Base-by-base conservation (phyloP, 2,888 invertebrate species). In the Rhagophthalmus giganteus region DNA sequence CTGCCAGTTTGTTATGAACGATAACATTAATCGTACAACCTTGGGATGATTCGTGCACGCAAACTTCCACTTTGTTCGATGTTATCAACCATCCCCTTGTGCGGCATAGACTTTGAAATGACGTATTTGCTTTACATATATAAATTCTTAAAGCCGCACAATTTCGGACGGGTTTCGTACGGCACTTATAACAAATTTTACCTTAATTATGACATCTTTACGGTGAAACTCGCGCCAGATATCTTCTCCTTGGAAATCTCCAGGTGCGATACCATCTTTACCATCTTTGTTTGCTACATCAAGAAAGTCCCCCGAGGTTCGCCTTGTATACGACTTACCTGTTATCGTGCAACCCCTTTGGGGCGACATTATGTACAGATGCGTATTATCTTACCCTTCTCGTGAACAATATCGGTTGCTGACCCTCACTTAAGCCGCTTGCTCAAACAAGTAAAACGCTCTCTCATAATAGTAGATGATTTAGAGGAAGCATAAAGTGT, bases 311-410 rank as follows among this genome's bases (percentile, higher is more conserved):
- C 25, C 30, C 44, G 37, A 26, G 50, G 50, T 44, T 48, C 25
- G 33, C 13, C 24, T 30, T 45, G 6, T 48, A 12, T 16, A 15
- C 31, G 34, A 35, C 40, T 35, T 48, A 41, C 48, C 48, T 41
- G 42, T 49, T 42, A 49, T 42, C 41, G 40, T 30, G 13, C 41
- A 26, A 45, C 37, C 50, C 49, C 50, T 44, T 51, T 38, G 27
- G 50, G 44, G 44, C 44, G 9, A 26, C 37, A 51, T 51, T 51
- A 51, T 39, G 28, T 32, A 33, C 38, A 14, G 10, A 27, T 35
- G 12, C n/a, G 50, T 39, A 51, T 44, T 46, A 46, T 46, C 46
- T 38, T 46, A 30, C 28, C 31, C 38, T 39, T 15, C 30, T 37
- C 32, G 20, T 20, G 25, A 33, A 27, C 30, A 12, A 20, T 10